Evolutionary conservation across 2,113 vertebrate genomes (phyloP).

Genomic region (Pelobates fuscus): DNA sequence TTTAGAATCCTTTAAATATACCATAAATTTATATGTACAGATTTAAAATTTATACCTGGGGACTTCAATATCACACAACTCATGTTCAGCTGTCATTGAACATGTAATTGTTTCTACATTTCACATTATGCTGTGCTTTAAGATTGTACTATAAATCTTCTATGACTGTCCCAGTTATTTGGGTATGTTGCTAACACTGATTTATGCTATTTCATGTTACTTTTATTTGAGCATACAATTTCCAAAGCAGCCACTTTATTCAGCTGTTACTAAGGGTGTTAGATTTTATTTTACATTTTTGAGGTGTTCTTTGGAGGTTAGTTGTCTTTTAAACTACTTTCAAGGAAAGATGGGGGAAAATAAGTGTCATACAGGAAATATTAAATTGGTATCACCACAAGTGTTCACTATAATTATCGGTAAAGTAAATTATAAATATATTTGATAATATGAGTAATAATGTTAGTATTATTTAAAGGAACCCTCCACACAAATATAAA

Average conservation of each 20-base stretch:
- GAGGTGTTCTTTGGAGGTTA: neutral
- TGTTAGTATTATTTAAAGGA: no score
- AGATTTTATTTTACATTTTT: conserved; percentile 55
- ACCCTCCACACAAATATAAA: no score
- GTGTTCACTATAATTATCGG: no score
- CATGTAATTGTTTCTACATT: conserved; percentile 76
- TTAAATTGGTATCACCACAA: no score
- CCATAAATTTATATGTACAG: conserved; percentile 71
- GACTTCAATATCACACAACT: conserved; percentile 68
- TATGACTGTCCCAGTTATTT: conserved; percentile 67
- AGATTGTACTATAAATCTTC: conserved; percentile 70
- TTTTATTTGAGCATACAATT: conserved; percentile 71
- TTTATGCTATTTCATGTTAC: conserved; percentile 71
- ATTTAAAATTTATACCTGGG: conserved; percentile 73
- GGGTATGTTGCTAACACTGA: conserved; percentile 66
- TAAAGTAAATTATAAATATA: no score
- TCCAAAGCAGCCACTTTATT: conserved; percentile 64
- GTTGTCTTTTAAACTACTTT: conserved; percentile 47
- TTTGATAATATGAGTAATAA: no score
- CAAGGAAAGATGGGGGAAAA: no score
- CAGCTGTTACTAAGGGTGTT: conserved; percentile 61
- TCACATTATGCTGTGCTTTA: conserved; percentile 72
- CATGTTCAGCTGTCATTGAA: conserved; percentile 70
- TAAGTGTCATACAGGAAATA: no score
- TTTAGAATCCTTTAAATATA: conserved; percentile 68